Evolutionary conservation across 1,140 invertebrate species (phyloP), one percentile per base, ranked within the genome.

Genomic region (Pogonus chalceus): DNA sequence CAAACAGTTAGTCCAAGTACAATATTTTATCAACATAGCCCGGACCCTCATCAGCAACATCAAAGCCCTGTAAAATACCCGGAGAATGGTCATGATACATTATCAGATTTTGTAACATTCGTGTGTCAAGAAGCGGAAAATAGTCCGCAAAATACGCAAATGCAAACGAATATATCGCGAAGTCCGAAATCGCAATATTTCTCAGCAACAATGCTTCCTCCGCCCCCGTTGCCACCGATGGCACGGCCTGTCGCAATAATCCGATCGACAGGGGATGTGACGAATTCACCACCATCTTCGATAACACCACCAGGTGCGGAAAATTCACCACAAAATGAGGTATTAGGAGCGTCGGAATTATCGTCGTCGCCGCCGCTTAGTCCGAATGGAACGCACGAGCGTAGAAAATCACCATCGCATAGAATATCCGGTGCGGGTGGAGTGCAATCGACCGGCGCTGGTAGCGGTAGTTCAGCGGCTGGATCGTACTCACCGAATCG

Each of bases 171-270:
- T 52, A 55, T 70, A 56, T 62, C 77, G 0, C 62, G 77, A 59
- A 79, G 77, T 68, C 77, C 82, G 60, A 85, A 85, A 73, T 75
- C 87, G 64, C 88, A 91, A 62, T 94, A 94, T 72, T 93, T 92
- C 74, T 82, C 84, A 56, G 89, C 87, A 64, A 85, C 88, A 58
- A 92, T 89, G 83, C 75, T 96, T 60, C 92, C 93, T 14, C 93
- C 92, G 35, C 90, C 92, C n/a, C 92, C 93, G n/a, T 81, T 94
- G 1, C 92, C 92, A 2, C 92, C 92, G 7, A 93, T 96, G 88
- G 92, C 93, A 1, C 77, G 94, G 59, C 94, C 93, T 0, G 93
- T 97, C 9, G 91, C 94, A 20, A 95, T 97, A 59, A 92, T 96
- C 62, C 79, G 91, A 64, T 92, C 90, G 35, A 92, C 89, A 58